Base-by-base conservation (phyloP, 2,888 invertebrate genomes). In the Phlogophora meticulosa region DNA sequence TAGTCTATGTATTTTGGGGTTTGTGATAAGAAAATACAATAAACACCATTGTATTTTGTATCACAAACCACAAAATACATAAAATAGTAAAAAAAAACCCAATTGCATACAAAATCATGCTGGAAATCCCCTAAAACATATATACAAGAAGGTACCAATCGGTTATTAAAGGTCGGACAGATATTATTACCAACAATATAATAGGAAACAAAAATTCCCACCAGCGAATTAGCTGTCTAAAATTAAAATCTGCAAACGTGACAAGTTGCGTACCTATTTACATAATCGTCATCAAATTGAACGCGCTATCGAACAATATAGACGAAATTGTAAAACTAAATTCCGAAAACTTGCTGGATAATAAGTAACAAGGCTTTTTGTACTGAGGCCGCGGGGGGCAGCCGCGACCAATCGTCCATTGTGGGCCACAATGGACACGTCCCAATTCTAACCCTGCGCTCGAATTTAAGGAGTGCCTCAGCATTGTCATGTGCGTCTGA, bases 331-430 rank as follows among this genome's bases (percentile, higher is more conserved):
- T 24, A 55, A 61, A 55, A 53, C 7, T 17, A 36, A 66, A 68
- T 78, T 68, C 75, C 43, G 34, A 60, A 59, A 52, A 69, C 38
- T 34, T 45, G 17, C 42, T 51, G 52, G 66, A 68, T 28, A 65
- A 58, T 77, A 66, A 60, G 69, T 38, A 67, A 53, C 36, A 45
- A 61, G 59, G 48, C 43, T 60, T 61, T 63, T 67, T 73, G 67
- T 75, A 60, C 53, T 34, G 63, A 68, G 57, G 46, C 68, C 52
- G 22, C 74, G 58, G 64, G 65, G 76, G 63, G 53, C 24, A 36
- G 34, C 68, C 71, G 63, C 49, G 38, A 62, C 77, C 56, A 82
- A 82, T 78, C 53, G 58, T 13, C 51, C 48, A 74, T 68, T 66
- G 60, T 72, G 4, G 15, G 32, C 11, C 49, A 68, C 71, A 70